Evolutionary conservation across 2,113 vertebrate genomes (phyloP), one percentile per base, ranked within the genome.

Genomic region (Amphiprion percula): DNA sequence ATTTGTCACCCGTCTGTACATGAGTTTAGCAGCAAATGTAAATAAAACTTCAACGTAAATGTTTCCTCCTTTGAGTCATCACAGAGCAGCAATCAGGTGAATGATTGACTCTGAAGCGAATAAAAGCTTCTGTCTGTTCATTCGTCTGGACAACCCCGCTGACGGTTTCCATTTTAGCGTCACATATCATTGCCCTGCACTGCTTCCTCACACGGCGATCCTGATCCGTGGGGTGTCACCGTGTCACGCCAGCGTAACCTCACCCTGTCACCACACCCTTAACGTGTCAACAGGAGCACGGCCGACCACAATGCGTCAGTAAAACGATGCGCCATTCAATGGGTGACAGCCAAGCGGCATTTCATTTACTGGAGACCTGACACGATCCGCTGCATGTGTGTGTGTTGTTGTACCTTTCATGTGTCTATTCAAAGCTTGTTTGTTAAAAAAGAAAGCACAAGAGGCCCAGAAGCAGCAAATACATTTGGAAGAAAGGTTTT

Each of bases 281-380:
- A 21, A 63, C 6, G 52, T 78, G 74, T 75, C 63, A 73, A 66
- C 71, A 3, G 56, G 0, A 64, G 74, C 50, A 17, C 23, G 1
- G 9, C 6, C 47, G 63, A 70, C 62, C 58, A 69, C 64, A 79
- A 69, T 67, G 82, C 60, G 60, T 17, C 73, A 56, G 79, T 88
- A 78, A 83, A 88, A 71, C 0, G 65, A 82, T 78, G 85, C 79
- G 14, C 56, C 64, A 46, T 10, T 70, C 53, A 84, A 23, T n/a
- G 63, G 47, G 19, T 73, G 75, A 70, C 79, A 49, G 68, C 77
- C 79, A 77, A 74, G 69, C 15, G 21, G 9, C 10, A 58, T 80
- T 67, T 71, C 46, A 74, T 64, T 76, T 74, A 68, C 77, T 0
- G 37, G 80, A 73, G 74, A 83, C n/a, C 30, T 61, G 65, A 79